Base-by-base conservation (phyloP, 1,140 invertebrate species). In the Drosophila punjabiensis region DNA sequence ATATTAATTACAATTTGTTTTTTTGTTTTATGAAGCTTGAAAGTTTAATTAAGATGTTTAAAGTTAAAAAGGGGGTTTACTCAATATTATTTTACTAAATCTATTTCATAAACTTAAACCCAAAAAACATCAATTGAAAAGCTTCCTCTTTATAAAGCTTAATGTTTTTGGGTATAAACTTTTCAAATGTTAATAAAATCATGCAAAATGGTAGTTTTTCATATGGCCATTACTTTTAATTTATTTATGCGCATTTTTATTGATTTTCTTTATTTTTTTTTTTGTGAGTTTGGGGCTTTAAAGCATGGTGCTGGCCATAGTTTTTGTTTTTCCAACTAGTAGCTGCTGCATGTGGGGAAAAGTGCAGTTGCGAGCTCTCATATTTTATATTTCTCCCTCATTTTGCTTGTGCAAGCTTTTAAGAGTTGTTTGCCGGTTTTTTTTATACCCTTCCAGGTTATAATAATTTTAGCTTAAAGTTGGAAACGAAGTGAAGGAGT, bases 361-460 rank as follows among this genome's bases (percentile, higher is more conserved):
- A 43, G n/a, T 52, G 71, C 53, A 73, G 70, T 50, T 50, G 53
- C 32, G 4, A 70, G 37, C 18, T 65, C 64, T 55, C 64, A 71
- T 71, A 71, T 75, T 76, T 76, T 53, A 43, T 59, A 66, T 65
- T 58, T 59, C 32, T 20, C 48, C 68, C 79, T 60, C 50, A 65
- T 70, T 76, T 82, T 79, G 67, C 63, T 52, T 79, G 63, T 65
- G 66, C 79, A 79, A 77, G 76, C 76, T 86, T 86, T 86, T 80
- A 82, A 87, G 66, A 87, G 83, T 76, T 79, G 79, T 79, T 83
- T 56, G 33, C 24, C 11, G 55, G 39, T 65, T 71, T 65, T 71
- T 32, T 66, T 1, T 8, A 48, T 28, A 28, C 24, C 14, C 24
- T 48, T 48, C 2, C 0, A 5, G 4, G 47, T 7, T 28, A 48